Conservation (phyloP, 2,113 vertebrate species). For the Psittacula cyanocephala region DNA sequence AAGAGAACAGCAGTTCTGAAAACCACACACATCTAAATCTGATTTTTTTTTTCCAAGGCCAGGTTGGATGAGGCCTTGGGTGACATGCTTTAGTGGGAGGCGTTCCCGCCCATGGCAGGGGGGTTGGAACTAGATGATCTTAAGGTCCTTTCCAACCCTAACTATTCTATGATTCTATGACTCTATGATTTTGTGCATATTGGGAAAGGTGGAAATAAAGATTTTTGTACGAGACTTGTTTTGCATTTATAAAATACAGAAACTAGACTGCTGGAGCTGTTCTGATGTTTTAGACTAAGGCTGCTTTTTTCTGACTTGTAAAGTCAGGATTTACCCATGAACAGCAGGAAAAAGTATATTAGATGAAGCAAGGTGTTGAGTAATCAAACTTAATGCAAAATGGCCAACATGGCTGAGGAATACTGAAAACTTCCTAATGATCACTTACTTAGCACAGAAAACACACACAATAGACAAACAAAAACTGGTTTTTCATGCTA, state of each 20-base stretch:
- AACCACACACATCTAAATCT: not conserved
- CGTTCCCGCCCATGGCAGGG: too few relatives aligned
- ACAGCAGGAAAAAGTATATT: not conserved
- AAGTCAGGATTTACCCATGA: not conserved
- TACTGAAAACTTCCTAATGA: not conserved
- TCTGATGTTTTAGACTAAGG: not conserved
- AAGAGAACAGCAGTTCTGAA: not conserved
- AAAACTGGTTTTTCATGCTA: fast-evolving
- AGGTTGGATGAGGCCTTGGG: too few relatives aligned
- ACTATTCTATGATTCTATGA: too few relatives aligned
- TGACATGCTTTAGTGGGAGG: too few relatives aligned
- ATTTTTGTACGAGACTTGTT: not conserved
- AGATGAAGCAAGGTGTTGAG: not conserved
- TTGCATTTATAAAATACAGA: not conserved
- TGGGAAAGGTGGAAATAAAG: not conserved
- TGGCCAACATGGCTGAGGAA: not conserved
- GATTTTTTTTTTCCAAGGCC: too few relatives aligned
- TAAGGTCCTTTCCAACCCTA: too few relatives aligned
- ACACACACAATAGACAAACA: not conserved
- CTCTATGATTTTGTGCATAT: not conserved
- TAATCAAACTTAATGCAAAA: not conserved
- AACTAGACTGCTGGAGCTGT: not conserved
- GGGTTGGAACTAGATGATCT: too few relatives aligned
- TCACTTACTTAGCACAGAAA: not conserved
- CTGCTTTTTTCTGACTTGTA: not conserved